Percentiles rank a stretch among this genome's conserved stretches.
Conservation (phyloP, 2,113 vertebrate genomes). For the Cygnus buccinator region DNA sequence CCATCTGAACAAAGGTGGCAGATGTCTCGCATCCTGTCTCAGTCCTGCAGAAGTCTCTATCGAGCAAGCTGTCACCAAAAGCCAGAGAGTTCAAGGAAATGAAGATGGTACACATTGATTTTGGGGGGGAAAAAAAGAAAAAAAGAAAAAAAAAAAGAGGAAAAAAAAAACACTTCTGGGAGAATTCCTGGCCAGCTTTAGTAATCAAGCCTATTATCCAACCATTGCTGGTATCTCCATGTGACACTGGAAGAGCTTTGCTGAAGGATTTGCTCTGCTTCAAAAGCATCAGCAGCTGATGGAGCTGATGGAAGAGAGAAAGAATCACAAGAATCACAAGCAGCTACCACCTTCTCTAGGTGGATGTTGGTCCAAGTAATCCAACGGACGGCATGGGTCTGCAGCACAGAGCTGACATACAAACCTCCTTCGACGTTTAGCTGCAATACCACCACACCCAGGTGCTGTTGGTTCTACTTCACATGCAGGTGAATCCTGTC, state of each 20-base stretch:
- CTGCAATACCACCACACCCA: not conserved
- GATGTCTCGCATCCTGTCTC: not conserved
- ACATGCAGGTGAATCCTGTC: not conserved
- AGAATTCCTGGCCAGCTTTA: not conserved
- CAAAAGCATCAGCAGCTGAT: not conserved
- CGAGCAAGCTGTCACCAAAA: not conserved
- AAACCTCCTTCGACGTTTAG: not conserved
- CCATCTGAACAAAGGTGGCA: not conserved
- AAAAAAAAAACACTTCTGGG: not conserved
- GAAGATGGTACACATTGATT: not conserved
- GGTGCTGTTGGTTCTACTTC: not conserved
- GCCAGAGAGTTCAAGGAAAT: not conserved
- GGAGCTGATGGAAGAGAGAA: not conserved
- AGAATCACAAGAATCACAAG: not conserved
- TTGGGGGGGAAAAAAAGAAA: not conserved
- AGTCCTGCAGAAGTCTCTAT: not conserved
- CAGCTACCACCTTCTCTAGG: not conserved
- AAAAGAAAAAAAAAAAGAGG: not conserved
- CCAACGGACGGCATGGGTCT: not conserved
- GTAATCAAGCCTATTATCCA: not conserved
- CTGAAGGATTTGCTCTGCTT: not conserved
- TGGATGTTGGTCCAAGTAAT: not conserved
- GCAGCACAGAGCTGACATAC: not conserved
- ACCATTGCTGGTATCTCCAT: not conserved
- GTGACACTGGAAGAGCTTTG: not conserved